Conservation (phyloP, 64 coral and sea anemone species). For the Montipora cactus region DNA sequence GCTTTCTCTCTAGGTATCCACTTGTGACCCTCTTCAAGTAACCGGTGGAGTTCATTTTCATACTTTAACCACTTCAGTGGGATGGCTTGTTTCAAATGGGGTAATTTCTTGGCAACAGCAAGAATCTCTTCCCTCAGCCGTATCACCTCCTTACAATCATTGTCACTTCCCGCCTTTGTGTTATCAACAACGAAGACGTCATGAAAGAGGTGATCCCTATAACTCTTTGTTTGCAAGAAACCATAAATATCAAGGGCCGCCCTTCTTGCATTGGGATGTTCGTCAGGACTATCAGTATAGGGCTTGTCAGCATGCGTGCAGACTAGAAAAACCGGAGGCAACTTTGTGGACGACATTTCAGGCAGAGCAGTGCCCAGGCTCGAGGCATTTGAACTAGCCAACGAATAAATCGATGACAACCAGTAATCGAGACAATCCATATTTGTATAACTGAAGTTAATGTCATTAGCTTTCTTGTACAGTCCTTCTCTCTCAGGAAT, state of each 20-base stretch:
- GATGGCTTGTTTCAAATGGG: not conserved
- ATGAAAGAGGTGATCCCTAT: not conserved
- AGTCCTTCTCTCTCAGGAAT: not conserved
- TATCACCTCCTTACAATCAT: not conserved
- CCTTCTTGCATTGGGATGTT: too few species aligned
- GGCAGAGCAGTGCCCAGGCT: too few species aligned
- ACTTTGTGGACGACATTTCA: too few species aligned
- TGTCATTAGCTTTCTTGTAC: not conserved
- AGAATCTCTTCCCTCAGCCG: not conserved
- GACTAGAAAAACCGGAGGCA: conserved; percentile 2
- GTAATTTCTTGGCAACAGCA: not conserved
- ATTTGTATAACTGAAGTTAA: not conserved
- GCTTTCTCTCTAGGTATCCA: not conserved
- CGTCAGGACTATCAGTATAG: not conserved
- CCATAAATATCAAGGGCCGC: not conserved
- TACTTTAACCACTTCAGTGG: conserved; percentile 26
- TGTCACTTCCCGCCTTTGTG: not conserved
- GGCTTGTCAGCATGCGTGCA: conserved; percentile 22
- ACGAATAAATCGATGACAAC: conserved; percentile 14
- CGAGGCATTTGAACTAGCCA: not conserved
- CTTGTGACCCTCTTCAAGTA: not conserved
- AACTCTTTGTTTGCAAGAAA: not conserved
- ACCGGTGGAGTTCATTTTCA: not conserved
- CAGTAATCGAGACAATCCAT: conserved; percentile 9
- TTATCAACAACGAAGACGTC: conserved; percentile 11